Evolutionary conservation across 2,888 invertebrate species (phyloP).

Genomic region (Lasioglossum oenotherae): DNA sequence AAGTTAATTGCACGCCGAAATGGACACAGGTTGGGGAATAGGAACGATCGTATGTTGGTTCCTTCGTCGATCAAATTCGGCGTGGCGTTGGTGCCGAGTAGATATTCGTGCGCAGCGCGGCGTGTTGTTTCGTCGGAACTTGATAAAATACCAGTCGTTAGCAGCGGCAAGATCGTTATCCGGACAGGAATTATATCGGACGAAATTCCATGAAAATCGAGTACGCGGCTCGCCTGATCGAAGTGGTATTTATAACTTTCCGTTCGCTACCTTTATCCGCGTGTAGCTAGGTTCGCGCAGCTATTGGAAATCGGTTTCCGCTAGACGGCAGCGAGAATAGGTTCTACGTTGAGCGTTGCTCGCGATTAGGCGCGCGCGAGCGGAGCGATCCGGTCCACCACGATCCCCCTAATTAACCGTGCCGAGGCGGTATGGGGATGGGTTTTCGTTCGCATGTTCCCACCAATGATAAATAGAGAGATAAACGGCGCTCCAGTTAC

Average conservation of each 20-base stretch:
- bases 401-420: conserved; percentile 13
- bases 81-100: conserved; percentile 8
- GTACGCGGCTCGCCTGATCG: conserved; percentile 27
- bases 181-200: conserved; percentile 53
- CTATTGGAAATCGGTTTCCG: conserved; percentile 43
- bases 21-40: neutral
- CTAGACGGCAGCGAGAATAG: neutral
- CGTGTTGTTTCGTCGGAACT: conserved; percentile 49
- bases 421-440: neutral
- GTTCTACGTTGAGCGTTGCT: conserved; percentile 1
- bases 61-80: conserved; percentile 34
- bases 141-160: conserved; percentile 60
- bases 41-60: conserved; percentile 3
- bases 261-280: conserved; percentile 31
- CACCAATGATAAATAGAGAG: conserved; percentile 34
- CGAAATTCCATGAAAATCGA: conserved; percentile 57
- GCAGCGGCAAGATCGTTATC: conserved; percentile 54
- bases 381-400: neutral
- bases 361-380: conserved; percentile 29
- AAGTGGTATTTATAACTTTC: conserved; percentile 50
- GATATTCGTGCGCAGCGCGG: conserved; percentile 38
- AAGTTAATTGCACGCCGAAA: conserved; percentile 26
- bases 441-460: conserved; percentile 23
- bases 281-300: conserved; percentile 16
- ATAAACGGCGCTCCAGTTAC: conserved; percentile 39